phyloP scores from a whole-genome alignment of 2,113 vertebrate genomes.

The Pangasianodon gigas region DNA sequence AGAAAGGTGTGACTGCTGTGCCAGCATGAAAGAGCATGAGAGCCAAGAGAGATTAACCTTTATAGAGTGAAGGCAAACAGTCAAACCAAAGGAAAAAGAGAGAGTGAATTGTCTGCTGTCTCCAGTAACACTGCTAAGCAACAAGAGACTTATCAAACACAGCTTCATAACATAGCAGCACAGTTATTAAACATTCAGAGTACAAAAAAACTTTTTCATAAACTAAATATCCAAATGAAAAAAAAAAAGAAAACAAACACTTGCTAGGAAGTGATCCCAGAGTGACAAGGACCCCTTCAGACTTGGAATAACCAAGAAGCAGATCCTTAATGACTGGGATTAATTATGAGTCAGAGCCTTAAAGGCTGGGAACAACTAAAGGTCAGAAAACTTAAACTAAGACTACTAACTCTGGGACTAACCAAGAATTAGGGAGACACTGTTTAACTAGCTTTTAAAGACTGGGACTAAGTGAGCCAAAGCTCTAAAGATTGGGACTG shows the following conservation, averaged over 20 bases:
- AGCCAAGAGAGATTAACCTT: constrained; percentile 46
- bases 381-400: neutral
- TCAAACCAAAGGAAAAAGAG: neutral
- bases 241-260: neutral
- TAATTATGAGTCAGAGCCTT: neutral
- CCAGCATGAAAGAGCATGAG: constrained; percentile 9
- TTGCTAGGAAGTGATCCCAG: neutral
- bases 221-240: neutral
- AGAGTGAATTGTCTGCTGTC: constrained; percentile 9
- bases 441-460: too few relatives aligned
- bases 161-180: constrained; percentile 6
- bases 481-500: neutral
- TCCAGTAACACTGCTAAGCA: constrained; percentile 6
- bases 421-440: neutral
- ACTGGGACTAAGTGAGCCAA: neutral
- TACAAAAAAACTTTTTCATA: constrained; percentile 25
- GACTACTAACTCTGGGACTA: neutral
- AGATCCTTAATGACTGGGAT: neutral
- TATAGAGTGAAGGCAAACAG: constrained; percentile 27
- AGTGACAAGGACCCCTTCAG: neutral
- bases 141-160: constrained; percentile 22
- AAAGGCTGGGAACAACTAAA: neutral
- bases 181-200: neutral
- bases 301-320: neutral
- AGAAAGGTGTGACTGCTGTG: constrained; percentile 32